These are phyloP conservation scores for Urocynchramus pylzowi DNA, from an alignment of 2,113 vertebrate species.

Conservation along the genomic window DNA sequence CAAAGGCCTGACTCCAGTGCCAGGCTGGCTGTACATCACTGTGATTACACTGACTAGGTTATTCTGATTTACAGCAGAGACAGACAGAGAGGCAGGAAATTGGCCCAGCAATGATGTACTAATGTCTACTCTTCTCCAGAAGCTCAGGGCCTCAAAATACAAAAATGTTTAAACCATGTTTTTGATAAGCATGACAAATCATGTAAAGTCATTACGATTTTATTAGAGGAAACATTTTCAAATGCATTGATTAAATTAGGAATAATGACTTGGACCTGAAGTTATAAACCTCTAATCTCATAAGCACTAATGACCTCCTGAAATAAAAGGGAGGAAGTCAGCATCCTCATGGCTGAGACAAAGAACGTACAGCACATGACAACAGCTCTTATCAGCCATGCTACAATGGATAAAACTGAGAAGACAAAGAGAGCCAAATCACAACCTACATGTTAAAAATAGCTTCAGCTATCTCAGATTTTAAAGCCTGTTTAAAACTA, in stretches of 20 bases:
- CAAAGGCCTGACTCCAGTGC: not conserved
- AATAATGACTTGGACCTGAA: conserved; percentile 6
- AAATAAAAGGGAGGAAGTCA: conserved; percentile 23
- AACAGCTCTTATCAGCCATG: not conserved
- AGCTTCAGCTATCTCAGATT: not conserved
- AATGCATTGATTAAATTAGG: conserved; percentile 49
- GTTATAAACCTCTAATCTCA: conserved; percentile 50
- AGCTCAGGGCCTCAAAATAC: not conserved
- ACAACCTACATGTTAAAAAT: not conserved
- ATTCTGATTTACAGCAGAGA: not conserved
- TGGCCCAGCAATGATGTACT: not conserved
- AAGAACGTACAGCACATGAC: not conserved
- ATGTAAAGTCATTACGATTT: conserved; percentile 3
- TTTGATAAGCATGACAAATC: conserved; percentile 46
- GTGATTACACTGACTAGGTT: not conserved
- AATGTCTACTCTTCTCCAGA: not conserved
- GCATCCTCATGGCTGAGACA: not conserved
- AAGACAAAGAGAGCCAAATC: not conserved
- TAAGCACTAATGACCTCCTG: conserved; percentile 41
- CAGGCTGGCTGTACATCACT: not conserved
- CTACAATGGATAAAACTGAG: not conserved
- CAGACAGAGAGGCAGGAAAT: not conserved
- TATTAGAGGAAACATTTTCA: conserved; percentile 49
- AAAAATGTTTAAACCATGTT: conserved; percentile 32
- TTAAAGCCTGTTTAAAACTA: not conserved